A percentile compares a stretch with the other conserved stretches of the same genome.
Conservation (phyloP, 2,888 invertebrate species). For the Heliconius aoede region DNA sequence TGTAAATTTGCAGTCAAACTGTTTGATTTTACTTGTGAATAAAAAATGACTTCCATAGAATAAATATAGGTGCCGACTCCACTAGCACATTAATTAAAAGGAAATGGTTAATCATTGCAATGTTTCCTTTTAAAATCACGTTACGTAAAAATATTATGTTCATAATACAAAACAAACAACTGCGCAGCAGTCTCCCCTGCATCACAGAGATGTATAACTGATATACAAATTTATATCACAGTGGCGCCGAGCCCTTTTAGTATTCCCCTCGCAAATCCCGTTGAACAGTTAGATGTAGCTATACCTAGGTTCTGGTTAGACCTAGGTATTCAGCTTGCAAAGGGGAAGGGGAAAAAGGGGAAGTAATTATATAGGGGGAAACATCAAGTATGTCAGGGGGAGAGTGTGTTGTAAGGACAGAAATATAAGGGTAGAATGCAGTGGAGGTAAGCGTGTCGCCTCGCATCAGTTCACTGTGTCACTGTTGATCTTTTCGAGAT, state of each 20-base stretch:
- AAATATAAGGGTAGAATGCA: constrained; percentile 76
- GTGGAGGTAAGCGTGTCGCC: constrained; percentile 79
- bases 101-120: constrained; percentile 36
- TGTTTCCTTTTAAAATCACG: constrained; percentile 41
- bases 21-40: constrained; percentile 41
- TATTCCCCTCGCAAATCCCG: constrained; percentile 78
- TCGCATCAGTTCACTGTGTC: constrained; percentile 82
- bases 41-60: constrained; percentile 42
- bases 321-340: constrained; percentile 69
- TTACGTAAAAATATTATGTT: constrained; percentile 56
- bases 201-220: constrained; percentile 57
- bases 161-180: constrained; percentile 63
- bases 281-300: constrained; percentile 65
- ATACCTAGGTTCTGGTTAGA: constrained; percentile 67
- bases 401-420: constrained; percentile 80
- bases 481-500: constrained; percentile 76
- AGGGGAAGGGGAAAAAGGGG: constrained; percentile 59
- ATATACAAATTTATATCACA: constrained; percentile 68
- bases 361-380: constrained; percentile 78
- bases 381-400: constrained; percentile 82
- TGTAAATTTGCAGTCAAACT: constrained; percentile 54
- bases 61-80: constrained; percentile 32
- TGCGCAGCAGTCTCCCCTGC: constrained; percentile 55
- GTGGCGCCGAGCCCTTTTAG: constrained; percentile 73
- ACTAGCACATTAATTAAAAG: constrained; percentile 41